phyloP scores from a whole-genome alignment of 1,140 invertebrate species.

The Eupristina koningsbergeri region DNA sequence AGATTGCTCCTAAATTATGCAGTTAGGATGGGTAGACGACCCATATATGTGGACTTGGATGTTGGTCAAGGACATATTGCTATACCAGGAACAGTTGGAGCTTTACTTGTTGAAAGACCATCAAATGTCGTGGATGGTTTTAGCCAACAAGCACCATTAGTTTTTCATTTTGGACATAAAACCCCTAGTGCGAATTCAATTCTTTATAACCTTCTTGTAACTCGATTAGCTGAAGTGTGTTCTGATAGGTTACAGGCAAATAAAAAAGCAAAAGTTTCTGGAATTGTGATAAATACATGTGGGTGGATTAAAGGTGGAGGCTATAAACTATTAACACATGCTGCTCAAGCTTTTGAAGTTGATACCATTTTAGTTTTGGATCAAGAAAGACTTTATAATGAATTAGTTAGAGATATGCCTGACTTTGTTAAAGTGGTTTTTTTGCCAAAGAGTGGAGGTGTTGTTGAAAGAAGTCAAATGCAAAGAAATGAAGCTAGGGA shows the following conservation, averaged over 20 bases:
- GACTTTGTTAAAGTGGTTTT: slow-evolving; percentile 94
- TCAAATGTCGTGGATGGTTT: slow-evolving; percentile 95
- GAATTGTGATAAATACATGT: slow-evolving; percentile 98
- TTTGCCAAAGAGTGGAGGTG: slow-evolving; percentile 96
- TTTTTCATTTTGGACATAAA: slow-evolving; percentile 95
- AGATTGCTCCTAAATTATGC: slow-evolving; percentile 95
- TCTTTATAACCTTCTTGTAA: slow-evolving; percentile 90
- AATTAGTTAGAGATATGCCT: slow-evolving; percentile 93
- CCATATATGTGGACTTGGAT: slow-evolving; percentile 96
- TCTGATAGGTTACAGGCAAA: slow-evolving; percentile 88
- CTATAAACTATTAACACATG: slow-evolving; percentile 87
- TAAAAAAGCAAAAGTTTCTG: slow-evolving; percentile 89
- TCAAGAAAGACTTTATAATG: slow-evolving; percentile 96
- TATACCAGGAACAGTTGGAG: slow-evolving; percentile 92
- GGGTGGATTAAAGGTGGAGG: slow-evolving; percentile 96
- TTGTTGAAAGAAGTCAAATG: slow-evolving; percentile 86
- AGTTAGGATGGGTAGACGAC: slow-evolving; percentile 86
- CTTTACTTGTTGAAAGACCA: slow-evolving; percentile 90
- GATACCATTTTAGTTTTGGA: slow-evolving; percentile 96
- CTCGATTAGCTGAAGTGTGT: slow-evolving; percentile 89
- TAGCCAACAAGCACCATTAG: slow-evolving; percentile 90
- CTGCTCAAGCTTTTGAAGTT: slow-evolving; percentile 94
- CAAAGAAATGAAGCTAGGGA: slow-evolving; percentile 85
- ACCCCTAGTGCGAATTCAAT: slow-evolving; percentile 84
- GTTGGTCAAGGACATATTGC: slow-evolving; percentile 95